Evolutionary conservation across 2,113 vertebrate genomes (phyloP).

Genomic region (Zosterops hypoxanthus): DNA sequence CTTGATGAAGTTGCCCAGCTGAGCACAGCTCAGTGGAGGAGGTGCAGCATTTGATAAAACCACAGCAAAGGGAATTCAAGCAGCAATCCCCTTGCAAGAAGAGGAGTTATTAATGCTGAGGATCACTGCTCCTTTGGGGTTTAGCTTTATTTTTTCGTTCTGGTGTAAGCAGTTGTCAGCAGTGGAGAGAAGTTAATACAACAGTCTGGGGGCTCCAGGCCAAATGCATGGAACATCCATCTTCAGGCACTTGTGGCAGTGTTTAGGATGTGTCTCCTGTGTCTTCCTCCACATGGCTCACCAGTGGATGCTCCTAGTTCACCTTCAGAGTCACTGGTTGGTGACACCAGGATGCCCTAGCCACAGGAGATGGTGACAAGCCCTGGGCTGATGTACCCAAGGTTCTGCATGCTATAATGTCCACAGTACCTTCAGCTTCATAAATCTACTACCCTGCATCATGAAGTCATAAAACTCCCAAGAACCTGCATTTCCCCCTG

Average conservation of each 20-base stretch:
- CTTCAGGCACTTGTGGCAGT: neutral
- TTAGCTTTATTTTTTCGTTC: neutral
- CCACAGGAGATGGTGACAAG: accelerated
- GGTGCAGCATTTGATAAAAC: neutral
- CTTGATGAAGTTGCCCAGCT: neutral
- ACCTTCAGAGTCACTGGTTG: neutral
- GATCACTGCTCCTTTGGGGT: neutral
- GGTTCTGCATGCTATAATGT: accelerated
- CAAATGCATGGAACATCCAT: neutral
- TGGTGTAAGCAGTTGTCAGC: neutral
- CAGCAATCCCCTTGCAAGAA: neutral
- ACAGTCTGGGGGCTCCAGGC: neutral
- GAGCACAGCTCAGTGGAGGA: neutral
- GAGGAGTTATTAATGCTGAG: neutral
- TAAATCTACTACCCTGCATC: neutral
- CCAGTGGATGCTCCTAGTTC: neutral
- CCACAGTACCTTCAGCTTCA: accelerated
- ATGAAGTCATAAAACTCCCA: neutral
- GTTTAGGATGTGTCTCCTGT: neutral
- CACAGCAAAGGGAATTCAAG: neutral
- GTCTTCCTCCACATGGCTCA: neutral
- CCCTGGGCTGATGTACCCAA: neutral
- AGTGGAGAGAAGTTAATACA: neutral
- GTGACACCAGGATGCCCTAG: neutral
- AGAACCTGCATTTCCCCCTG: neutral